Percentiles rank a stretch among this genome's conserved stretches.
Evolutionary conservation across 2,797 vertebrate species (phyloP).

Genomic region (Tachyglossus aculeatus): DNA sequence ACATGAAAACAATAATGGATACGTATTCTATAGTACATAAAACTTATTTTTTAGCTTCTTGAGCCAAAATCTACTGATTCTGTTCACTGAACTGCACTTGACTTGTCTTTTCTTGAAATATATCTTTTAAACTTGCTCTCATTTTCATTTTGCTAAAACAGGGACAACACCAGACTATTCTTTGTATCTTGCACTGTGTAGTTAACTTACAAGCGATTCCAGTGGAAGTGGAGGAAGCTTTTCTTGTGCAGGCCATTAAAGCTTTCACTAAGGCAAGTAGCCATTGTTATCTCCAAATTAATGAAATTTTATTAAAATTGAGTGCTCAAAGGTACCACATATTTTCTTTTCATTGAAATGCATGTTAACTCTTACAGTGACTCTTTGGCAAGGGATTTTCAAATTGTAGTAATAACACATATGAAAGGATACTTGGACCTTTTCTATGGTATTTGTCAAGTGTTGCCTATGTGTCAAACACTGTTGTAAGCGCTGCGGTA

Average conservation of each 20-base stretch:
- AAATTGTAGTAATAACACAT: too few species aligned
- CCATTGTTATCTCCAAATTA: background rate
- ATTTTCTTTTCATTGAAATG: too few species aligned
- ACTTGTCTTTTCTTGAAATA: conserved; percentile 11
- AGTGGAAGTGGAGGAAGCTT: conserved; percentile 79
- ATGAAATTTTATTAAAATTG: too few species aligned
- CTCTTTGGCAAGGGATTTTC: too few species aligned
- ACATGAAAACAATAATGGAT: background rate
- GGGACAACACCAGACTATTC: conserved; percentile 88
- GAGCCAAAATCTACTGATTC: background rate
- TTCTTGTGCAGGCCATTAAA: conserved; percentile 85
- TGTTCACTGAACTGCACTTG: background rate
- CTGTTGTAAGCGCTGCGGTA: too few species aligned
- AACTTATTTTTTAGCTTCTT: background rate
- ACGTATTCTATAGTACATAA: background rate
- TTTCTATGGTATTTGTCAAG: too few species aligned
- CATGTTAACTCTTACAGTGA: too few species aligned
- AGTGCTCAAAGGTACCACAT: too few species aligned
- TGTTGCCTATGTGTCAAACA: too few species aligned
- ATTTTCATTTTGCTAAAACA: conserved; percentile 56
- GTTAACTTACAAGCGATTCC: conserved; percentile 83
- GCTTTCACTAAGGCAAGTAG: conserved; percentile 89
- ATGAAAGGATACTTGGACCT: too few species aligned
- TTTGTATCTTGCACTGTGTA: conserved; percentile 89
- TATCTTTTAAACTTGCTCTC: conserved; percentile 7